Evolutionary conservation across 30 jellyfish, hydroid and myxozoan species (phyloP).

Genomic region (Clytia hemisphaerica): DNA sequence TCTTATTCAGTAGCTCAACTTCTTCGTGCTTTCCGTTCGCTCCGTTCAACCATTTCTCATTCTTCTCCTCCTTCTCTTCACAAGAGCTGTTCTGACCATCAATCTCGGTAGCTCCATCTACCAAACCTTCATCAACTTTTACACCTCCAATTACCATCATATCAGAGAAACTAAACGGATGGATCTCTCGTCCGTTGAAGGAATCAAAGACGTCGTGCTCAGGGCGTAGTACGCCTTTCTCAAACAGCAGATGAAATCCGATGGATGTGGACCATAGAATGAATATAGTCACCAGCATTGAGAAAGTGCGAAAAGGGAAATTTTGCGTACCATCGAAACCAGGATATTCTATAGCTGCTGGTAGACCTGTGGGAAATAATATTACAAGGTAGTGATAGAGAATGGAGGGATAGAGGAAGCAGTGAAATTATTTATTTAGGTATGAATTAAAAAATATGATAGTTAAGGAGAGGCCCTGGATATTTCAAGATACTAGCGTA

Average conservation of each 20-base stretch:
- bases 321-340: conserved; percentile 39
- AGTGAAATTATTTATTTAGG: no score
- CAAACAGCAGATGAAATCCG: conserved; percentile 10
- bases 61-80: no score
- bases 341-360: conserved; percentile 77
- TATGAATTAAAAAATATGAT: no score
- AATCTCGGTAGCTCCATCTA: no score
- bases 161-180: conserved; percentile 17
- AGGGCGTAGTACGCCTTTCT: conserved; percentile 16
- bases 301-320: conserved; percentile 91
- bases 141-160: conserved; percentile 13
- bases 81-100: no score
- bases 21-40: no score
- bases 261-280: conserved; percentile 14
- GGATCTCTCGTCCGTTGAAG: conserved; percentile 1
- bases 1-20: no score
- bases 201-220: conserved; percentile 16
- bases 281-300: conserved; percentile 63
- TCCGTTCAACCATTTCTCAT: no score
- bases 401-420: not conserved
- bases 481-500: no score
- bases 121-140: no score
- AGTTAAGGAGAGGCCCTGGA: no score
- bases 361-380: conserved; percentile 47
- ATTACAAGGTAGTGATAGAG: not conserved